Base-by-base conservation (phyloP, 2,797 vertebrate genomes). In the Sebastes taczanowskii region DNA sequence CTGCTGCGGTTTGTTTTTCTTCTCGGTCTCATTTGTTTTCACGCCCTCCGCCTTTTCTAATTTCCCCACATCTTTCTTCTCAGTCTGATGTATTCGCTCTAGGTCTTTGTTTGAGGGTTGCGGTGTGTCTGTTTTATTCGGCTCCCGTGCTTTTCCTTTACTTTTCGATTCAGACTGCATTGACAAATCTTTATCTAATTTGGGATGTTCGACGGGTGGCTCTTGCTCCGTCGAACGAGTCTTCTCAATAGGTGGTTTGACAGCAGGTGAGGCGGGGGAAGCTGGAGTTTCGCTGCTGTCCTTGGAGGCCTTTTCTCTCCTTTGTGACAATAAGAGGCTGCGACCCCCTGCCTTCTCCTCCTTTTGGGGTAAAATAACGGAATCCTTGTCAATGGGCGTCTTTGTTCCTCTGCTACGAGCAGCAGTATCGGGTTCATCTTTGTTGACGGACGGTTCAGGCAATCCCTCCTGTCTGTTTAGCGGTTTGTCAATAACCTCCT, bases 351-450 rank as follows among this genome's bases (percentile, higher is more conserved):
- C 35, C 58, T 49, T 77, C 74, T 84, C 81, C 77, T 88, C 82
- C 67, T 89, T 90, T 87, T 77, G 78, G 62, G 87, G 29, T 89
- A 80, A 83, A 89, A 85, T 71, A 74, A 62, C 49, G 0, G 74
- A 6, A 58, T 64, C 75, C 38, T 71, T 75, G 60, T 89, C 86
- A 91, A 89, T 62, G 46, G 86, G 58, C 10, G 22, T 62, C 90
- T 92, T 92, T 93, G 92, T 93, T 81, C 23, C 78, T 13, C 56
- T 38, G 73, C 59, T 73, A 46, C 32, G 5, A 64, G 72, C 60
- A 62, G 81, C 71, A 63, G 73, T 89, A 86, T 93, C 90, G 6
- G 77, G 84, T 90, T 92, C 89, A 68, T 88, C 89, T 69, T 68
- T 83, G 69, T 20, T 86, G 81, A 91, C 76, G 29, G 91, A 59